Evolutionary conservation across 2,113 vertebrate genomes (phyloP), one percentile per base, ranked within the genome.

Genomic region (Azemiops feae): DNA sequence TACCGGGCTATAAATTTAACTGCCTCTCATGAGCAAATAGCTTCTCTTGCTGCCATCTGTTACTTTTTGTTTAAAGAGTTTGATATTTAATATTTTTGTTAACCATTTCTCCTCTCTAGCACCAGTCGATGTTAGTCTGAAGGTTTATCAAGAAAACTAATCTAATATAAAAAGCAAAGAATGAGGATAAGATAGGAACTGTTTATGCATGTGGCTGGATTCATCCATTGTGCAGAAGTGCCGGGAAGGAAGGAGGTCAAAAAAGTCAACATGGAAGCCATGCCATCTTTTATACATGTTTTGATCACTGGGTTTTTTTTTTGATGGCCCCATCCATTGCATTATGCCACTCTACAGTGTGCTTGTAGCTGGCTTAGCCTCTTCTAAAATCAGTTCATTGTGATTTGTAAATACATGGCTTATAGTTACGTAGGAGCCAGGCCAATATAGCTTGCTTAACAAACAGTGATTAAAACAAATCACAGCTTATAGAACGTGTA

Each of bases 1-100:
- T 60, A 18, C 47, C n/a, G 92, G 85, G 27, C 57, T 1, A 12
- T 47, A 94, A 88, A 91, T 95, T 87, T 92, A 55, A 92, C 88
- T 57, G 89, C 52, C 43, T 2, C 91, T 69, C 60, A 50, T 39
- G n/a, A 54, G 91, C 34, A 9, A 53, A 69, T 2, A 58, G 27
- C n/a, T 47, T 81, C 55, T 53, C 34, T 47, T 11, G 7, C 87
- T 12, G 23, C 52, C 64, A 85, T 89, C 92, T 85, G 86, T 88
- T 54, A 16, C 54, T 22, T 85, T 85, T 85, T 12, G 64, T 45
- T 85, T 92, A 89, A 85, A 54, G 27, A n/a, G 9, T 89, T 92
- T 89, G 57, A 92, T 92, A 81, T 85, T 53, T 69, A 69, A 69
- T 69, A 34, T 69, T 69, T 43, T 53, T 74, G 69, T 88, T 88